phyloP scores from a whole-genome alignment of 92 coral and sea anemone genomes.

The Umimayanthus kanabou region DNA sequence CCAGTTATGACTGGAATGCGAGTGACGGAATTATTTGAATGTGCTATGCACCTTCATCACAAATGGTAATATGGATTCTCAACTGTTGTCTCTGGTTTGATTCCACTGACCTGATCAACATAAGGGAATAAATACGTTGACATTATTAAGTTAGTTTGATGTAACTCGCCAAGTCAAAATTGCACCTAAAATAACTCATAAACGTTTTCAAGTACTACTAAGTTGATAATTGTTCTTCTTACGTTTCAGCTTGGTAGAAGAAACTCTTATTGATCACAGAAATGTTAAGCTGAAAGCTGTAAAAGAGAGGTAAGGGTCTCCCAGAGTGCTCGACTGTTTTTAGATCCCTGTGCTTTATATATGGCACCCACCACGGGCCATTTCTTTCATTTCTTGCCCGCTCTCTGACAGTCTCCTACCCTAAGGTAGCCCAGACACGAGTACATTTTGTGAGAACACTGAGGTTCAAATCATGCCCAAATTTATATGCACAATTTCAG shows the following conservation, averaged over 20 bases:
- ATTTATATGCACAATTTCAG: too few species aligned
- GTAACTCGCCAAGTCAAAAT: too few species aligned
- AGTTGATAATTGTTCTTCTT: neutral
- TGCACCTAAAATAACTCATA: too few species aligned
- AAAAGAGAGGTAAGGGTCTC: constrained; percentile 80
- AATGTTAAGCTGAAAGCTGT: constrained; percentile 93
- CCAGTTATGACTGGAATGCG: constrained; percentile 70
- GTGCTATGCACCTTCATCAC: constrained; percentile 68
- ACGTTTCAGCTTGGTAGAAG: constrained; percentile 76
- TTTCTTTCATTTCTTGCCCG: too few species aligned
- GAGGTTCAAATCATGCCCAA: too few species aligned
- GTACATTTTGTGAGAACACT: too few species aligned
- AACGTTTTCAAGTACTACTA: neutral
- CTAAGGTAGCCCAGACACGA: too few species aligned
- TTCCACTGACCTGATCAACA: neutral
- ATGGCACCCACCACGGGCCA: too few species aligned
- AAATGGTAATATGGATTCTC: constrained; percentile 61
- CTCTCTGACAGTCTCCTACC: too few species aligned
- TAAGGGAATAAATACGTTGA: too few species aligned
- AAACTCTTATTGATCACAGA: constrained; percentile 83
- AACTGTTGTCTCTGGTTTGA: neutral
- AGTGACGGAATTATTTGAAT: constrained; percentile 61
- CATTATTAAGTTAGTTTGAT: too few species aligned
- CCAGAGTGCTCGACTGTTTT: neutral
- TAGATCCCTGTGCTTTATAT: too few species aligned